phyloP scores from a whole-genome alignment of 2,888 invertebrate genomes.

The Eudasyphora cyanicolor region DNA sequence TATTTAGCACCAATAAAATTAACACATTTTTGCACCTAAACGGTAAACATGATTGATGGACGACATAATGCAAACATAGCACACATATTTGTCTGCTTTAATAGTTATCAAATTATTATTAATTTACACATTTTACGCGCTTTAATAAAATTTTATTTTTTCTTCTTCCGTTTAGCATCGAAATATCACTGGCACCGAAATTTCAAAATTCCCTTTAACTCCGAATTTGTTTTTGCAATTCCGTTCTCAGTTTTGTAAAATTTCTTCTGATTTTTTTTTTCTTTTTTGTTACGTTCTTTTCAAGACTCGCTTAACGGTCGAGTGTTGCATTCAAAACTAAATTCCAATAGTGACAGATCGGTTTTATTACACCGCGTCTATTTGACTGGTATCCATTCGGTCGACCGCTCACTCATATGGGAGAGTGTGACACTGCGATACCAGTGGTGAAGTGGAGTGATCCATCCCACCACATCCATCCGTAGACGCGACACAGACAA shows the following conservation, averaged over 20 bases:
- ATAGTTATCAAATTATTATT: not conserved
- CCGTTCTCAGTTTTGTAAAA: not conserved
- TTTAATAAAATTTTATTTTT: too few relatives aligned
- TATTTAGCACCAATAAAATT: conserved; percentile 19
- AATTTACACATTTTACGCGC: not conserved
- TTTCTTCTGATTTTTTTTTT: not conserved
- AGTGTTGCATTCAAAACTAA: conserved; percentile 56
- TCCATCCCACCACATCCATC: conserved; percentile 41
- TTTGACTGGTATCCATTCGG: conserved; percentile 10
- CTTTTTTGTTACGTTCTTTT: conserved; percentile 24
- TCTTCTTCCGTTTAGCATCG: too few relatives aligned
- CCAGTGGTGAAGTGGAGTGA: conserved; percentile 32
- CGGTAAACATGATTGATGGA: not conserved
- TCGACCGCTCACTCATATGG: not conserved
- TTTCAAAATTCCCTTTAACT: not conserved
- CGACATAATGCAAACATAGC: not conserved
- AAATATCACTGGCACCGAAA: too few relatives aligned
- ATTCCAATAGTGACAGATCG: conserved; percentile 58
- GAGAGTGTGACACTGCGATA: conserved; percentile 35
- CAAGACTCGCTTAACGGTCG: conserved; percentile 51
- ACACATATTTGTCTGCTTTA: not conserved
- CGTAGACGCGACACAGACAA: conserved; percentile 8
- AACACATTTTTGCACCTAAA: conserved; percentile 14
- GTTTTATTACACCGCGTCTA: conserved; percentile 54
- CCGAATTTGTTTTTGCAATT: not conserved